Base-by-base conservation (phyloP, 2,797 vertebrate genomes). In the Carapus acus region DNA sequence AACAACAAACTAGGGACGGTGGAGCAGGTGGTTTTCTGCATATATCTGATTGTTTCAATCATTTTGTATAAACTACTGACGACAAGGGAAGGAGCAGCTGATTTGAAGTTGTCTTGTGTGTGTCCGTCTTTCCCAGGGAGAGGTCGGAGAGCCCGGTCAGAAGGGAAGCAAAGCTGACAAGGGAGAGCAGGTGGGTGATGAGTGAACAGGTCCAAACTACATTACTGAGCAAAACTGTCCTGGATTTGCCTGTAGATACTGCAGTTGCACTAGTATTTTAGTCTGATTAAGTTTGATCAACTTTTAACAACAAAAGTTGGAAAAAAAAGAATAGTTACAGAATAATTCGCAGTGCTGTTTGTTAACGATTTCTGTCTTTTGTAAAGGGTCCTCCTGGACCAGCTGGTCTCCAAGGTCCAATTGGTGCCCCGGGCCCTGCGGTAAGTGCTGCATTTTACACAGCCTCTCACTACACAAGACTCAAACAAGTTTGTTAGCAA, bases 111-210 rank as follows among this genome's bases (percentile, higher is more conserved):
- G 7, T 18, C 50, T 54, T 73, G 24, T 64, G 51, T 61, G 2
- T 68, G 48, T 65, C 14, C 77, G 65, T 79, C 55, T 73, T 52
- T 74, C 82, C 68, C 54, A 98, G 96, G 96, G 96, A 83, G 96
- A 98, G 85, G 94, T 96, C 58, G 96, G 96, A 69, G 94, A 97
- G 81, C 92, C 94, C 0, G 96, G 96, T 46, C 96, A 99, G 79
- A 99, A 99, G 83, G 96, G 96, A 74, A 94, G 93, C 77, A 99
- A 99, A 84, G 96, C 88, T 0, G 93, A 97, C 87, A 99, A 99
- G 77, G 96, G 96, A 81, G 96, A 99, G 82, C 96, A 95, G 13
- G 96, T 98, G 68, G 82, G 90, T 88, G 12, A 34, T 49, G 0
- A 37, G 27, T n/a, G 40, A 38, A 4, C 14, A 13, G 8, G 14